A percentile compares a stretch with the other conserved stretches of the same genome.
These are phyloP conservation scores for Sturnus vulgaris DNA, from an alignment of 2,113 vertebrate genomes.

Conservation along the genomic window DNA sequence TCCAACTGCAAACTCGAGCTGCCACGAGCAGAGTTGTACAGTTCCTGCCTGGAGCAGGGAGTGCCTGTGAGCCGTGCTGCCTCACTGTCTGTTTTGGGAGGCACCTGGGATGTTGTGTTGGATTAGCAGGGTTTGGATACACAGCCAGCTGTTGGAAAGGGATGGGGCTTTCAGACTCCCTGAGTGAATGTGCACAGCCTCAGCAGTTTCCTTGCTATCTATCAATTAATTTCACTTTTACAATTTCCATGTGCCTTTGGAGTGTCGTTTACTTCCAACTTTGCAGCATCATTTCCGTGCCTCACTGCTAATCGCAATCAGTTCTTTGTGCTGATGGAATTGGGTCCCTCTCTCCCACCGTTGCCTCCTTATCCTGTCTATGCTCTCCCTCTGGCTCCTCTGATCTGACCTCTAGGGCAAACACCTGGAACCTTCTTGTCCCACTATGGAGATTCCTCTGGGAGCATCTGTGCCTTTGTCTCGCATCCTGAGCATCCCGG, in stretches of 20 bases:
- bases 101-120: neutral
- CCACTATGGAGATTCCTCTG: neutral
- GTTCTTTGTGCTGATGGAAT: neutral
- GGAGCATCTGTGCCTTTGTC: neutral
- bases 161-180: neutral
- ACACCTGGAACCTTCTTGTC: neutral
- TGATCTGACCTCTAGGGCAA: neutral
- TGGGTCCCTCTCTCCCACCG: neutral
- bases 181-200: neutral
- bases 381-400: neutral
- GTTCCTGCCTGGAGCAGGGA: neutral
- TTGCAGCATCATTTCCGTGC: neutral
- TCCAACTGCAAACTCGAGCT: neutral
- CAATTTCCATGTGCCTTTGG: neutral
- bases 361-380: neutral
- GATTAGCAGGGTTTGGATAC: neutral
- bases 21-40: neutral
- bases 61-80: neutral
- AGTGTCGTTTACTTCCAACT: neutral
- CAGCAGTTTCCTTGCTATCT: neutral
- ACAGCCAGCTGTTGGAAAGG: neutral
- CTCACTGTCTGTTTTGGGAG: fast-evolving
- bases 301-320: neutral
- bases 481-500: neutral
- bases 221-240: neutral